phyloP scores from a whole-genome alignment of 2,797 vertebrate species.

The Oreochromis mossambicus region DNA sequence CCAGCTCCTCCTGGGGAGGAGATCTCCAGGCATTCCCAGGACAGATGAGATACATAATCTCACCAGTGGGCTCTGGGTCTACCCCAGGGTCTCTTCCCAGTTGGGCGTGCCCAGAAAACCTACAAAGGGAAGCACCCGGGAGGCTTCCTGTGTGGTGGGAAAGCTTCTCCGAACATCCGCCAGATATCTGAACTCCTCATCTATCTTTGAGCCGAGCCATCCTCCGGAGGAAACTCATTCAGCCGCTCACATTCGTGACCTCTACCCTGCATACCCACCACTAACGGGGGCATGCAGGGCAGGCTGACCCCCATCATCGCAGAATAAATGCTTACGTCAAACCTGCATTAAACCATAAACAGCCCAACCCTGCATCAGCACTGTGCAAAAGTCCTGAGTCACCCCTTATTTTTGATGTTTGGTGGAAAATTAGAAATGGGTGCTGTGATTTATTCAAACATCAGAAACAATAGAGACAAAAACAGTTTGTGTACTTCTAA shows the following conservation, averaged over 20 bases:
- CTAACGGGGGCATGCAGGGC: rapidly evolving
- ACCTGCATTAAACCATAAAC: background rate
- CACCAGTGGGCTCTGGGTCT: background rate
- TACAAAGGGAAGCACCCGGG: background rate
- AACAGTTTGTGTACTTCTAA: background rate
- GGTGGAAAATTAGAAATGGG: background rate
- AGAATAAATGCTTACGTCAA: background rate
- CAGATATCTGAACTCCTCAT: background rate
- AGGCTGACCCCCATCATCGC: background rate
- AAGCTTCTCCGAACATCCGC: rapidly evolving
- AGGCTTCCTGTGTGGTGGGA: background rate
- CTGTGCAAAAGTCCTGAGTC: background rate
- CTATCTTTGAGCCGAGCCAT: background rate
- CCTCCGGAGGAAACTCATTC: background rate
- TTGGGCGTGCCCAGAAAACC: background rate
- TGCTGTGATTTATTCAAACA: background rate
- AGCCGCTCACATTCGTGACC: background rate
- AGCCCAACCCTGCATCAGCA: background rate
- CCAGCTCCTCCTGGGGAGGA: background rate
- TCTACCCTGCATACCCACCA: rapidly evolving
- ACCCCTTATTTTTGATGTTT: background rate
- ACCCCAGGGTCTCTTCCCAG: background rate
- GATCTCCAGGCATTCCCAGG: background rate
- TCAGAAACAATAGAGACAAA: background rate
- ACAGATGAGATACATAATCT: background rate